Base-by-base conservation (phyloP, 2,888 invertebrate species). In the Germaria angustata region DNA sequence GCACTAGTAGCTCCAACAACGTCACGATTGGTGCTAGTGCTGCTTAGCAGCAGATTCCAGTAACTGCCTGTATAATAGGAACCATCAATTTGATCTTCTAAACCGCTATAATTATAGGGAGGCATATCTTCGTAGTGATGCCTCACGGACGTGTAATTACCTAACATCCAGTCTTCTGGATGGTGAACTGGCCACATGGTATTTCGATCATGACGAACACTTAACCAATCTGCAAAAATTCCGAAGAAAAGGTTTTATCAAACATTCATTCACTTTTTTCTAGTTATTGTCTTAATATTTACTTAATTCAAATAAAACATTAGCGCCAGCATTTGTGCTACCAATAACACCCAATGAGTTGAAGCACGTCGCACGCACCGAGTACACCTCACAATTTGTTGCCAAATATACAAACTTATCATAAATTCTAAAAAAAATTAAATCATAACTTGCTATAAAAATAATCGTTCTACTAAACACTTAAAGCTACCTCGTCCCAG, bases 321-420 rank as follows among this genome's bases (percentile, higher is more conserved):
- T 95, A 1, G 96, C 96, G 4, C 98, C 98, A 75, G 94, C 93
- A 84, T 94, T 94, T 0, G 97, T 98, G 77, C 95, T 95, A 0
- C 96, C 96, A 57, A 98, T 93, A 36, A 98, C 92, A 28, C 97
- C 96, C 78, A 90, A 81, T 6, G 95, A 95, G 89, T 96, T 97
- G 91, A 97, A 96, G 0, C 97, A 96, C 0, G 97, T 97, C 2
- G 97, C 97, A 81, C 98, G 93, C 63, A 99, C 93, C 0, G 98
- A 96, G 89, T 97, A 97, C 46, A 98, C 95, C 3, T 94, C 94
- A 90, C 95, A 95, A 85, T 94, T 94, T 88, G 95, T 95, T 0
- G 96, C 97, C 84, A 98, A 91, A 61, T 94, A 90, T 83, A 96
- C 91, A 4, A 91, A 87, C 86, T 90, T 91, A 76, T 91, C 91